A percentile compares a stretch with the other conserved stretches of the same genome.
Conservation (phyloP, 2,888 invertebrate genomes). For the Cataglyphis albicans region DNA sequence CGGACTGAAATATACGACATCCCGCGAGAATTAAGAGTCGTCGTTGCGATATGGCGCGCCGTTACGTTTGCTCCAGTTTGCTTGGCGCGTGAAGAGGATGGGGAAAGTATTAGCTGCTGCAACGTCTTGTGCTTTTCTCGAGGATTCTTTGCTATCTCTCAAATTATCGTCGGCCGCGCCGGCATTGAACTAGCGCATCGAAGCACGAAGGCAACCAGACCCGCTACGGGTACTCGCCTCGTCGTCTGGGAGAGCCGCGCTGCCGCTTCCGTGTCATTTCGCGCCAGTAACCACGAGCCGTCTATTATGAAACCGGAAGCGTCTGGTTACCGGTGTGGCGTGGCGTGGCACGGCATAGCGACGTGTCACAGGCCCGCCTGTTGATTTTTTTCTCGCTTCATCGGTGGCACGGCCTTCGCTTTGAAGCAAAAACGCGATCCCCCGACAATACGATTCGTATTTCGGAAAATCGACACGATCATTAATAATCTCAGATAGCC, state of each 20-base stretch:
- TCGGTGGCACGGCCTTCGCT: constrained; percentile 4
- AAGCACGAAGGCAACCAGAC: constrained; percentile 61
- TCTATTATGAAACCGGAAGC: constrained; percentile 68
- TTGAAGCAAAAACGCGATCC: constrained; percentile 9
- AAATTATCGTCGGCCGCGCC: constrained; percentile 58
- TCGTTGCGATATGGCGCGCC: neutral
- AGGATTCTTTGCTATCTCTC: constrained; percentile 61
- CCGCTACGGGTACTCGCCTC: constrained; percentile 41
- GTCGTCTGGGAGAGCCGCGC: constrained; percentile 63
- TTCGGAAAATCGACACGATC: constrained; percentile 37
- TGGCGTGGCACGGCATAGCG: constrained; percentile 18
- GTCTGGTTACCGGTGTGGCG: constrained; percentile 55
- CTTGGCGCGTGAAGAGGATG: constrained; percentile 36
- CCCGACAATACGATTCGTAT: constrained; percentile 17
- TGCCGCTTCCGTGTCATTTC: constrained; percentile 75
- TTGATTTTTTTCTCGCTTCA: constrained; percentile 58
- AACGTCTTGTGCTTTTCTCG: constrained; percentile 27
- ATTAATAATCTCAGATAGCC: neutral
- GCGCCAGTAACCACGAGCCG: constrained; percentile 65
- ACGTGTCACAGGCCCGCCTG: constrained; percentile 18
- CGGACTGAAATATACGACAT: neutral
- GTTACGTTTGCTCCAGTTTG: constrained; percentile 18
- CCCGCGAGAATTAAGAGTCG: neutral
- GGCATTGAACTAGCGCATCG: constrained; percentile 65
- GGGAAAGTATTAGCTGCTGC: constrained; percentile 32